Conservation (phyloP, 92 coral and sea anemone species). For the Desmophyllum pertusum region DNA sequence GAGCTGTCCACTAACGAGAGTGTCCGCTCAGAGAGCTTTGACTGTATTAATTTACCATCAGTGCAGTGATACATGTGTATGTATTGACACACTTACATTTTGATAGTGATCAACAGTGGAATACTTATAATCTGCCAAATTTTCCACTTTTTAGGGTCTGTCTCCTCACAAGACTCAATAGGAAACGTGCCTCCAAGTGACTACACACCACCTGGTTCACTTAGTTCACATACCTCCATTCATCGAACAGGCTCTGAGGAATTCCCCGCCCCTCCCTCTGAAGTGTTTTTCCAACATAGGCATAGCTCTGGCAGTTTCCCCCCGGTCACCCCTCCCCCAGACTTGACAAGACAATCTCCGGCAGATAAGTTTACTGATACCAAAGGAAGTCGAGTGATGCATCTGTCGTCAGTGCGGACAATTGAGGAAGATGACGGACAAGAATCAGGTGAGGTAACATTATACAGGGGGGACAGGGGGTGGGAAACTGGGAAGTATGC, state of each 20-base stretch:
- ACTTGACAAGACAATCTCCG: conserved; percentile 75
- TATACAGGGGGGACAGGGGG: too few relatives aligned
- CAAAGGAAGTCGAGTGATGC: conserved; percentile 68
- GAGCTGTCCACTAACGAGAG: too few relatives aligned
- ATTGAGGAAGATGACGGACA: conserved; percentile 74
- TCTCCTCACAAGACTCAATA: conserved; percentile 66
- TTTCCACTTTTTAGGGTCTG: conserved; percentile 46
- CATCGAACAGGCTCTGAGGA: conserved; percentile 67
- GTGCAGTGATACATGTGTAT: background rate
- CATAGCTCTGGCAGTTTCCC: conserved; percentile 66
- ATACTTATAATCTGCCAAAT: background rate
- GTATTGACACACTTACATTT: background rate
- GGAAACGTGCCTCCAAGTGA: conserved; percentile 75
- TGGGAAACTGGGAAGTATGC: too few relatives aligned
- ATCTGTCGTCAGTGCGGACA: conserved; percentile 74
- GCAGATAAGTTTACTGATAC: conserved; percentile 44
- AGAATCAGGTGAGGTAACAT: conserved; percentile 47
- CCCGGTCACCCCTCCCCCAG: conserved; percentile 77
- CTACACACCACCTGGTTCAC: conserved; percentile 87
- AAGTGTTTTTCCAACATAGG: conserved; percentile 51
- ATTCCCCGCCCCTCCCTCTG: conserved; percentile 84
- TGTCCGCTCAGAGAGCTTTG: too few relatives aligned
- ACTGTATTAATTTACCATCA: too few relatives aligned
- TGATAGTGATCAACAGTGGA: background rate
- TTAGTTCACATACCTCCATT: conserved; percentile 46